These are phyloP conservation scores for Cremastinae sp. DNA, from an alignment of 2,888 invertebrate species.

Conservation along the genomic window DNA sequence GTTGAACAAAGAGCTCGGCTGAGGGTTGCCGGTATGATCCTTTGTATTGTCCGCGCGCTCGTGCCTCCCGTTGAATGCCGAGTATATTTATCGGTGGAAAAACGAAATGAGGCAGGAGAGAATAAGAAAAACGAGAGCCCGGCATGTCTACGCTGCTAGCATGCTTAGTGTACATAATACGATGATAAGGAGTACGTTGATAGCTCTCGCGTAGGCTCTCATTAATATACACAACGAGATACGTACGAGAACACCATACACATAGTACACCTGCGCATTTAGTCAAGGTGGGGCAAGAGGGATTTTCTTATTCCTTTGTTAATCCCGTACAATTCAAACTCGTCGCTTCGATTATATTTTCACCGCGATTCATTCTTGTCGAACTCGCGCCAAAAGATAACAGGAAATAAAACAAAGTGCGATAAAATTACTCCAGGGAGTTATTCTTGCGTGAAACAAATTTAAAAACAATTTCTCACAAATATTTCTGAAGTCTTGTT, in stretches of 20 bases:
- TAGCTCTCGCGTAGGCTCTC: conserved; percentile 51
- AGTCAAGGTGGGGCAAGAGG: conserved; percentile 29
- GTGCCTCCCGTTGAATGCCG: conserved; percentile 36
- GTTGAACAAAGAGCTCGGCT: conserved; percentile 58
- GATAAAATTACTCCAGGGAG: neutral
- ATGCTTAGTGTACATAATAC: conserved; percentile 59
- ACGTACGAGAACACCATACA: conserved; percentile 30
- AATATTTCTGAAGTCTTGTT: no score
- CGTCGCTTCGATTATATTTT: conserved; percentile 33
- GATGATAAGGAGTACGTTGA: conserved; percentile 51
- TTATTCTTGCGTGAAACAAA: no score
- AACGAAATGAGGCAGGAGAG: neutral
- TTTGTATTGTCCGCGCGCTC: conserved; percentile 52
- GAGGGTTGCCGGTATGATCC: conserved; percentile 55
- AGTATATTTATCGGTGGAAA: conserved; percentile 42
- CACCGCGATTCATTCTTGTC: conserved; percentile 28
- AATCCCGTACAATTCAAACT: conserved; percentile 9
- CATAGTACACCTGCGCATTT: conserved; percentile 32
- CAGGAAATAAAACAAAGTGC: neutral
- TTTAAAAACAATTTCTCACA: no score
- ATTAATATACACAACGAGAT: conserved; percentile 39
- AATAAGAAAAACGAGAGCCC: conserved; percentile 17
- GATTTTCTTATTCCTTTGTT: conserved; percentile 10
- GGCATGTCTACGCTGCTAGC: conserved; percentile 32
- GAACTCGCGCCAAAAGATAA: conserved; percentile 16